phyloP scores from a whole-genome alignment of 2,113 vertebrate species.

The Apaloderma vittatum region DNA sequence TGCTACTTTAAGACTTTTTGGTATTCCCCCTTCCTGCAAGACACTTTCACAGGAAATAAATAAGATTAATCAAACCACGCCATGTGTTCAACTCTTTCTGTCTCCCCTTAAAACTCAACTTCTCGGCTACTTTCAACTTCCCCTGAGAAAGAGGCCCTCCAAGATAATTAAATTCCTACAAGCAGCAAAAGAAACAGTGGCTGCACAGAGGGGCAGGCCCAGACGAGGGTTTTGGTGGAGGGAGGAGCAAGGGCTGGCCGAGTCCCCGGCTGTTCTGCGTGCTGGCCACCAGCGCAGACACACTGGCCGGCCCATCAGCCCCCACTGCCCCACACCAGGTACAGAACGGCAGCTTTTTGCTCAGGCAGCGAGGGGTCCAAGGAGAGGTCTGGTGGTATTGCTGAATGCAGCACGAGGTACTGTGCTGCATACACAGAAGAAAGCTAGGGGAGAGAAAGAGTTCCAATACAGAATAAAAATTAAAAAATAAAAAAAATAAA shows the following conservation, averaged over 20 bases:
- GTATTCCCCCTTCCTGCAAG: background rate
- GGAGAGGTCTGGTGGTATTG: background rate
- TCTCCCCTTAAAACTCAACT: background rate
- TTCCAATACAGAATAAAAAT: background rate
- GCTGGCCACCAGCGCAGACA: background rate
- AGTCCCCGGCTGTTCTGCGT: background rate
- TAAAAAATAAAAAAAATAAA: too few species aligned
- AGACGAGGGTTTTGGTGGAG: background rate
- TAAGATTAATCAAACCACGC: background rate
- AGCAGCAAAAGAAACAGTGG: background rate
- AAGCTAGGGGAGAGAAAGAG: background rate
- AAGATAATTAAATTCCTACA: background rate
- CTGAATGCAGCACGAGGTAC: background rate
- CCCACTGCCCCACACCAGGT: fast-evolving
- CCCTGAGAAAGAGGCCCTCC: background rate
- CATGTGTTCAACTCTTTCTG: background rate
- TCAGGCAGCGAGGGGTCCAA: background rate
- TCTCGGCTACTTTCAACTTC: background rate
- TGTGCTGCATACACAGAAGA: background rate
- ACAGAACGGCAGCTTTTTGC: background rate
- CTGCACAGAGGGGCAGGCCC: background rate
- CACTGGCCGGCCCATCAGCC: background rate
- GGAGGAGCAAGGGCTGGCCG: background rate
- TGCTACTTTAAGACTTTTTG: background rate
- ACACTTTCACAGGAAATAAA: background rate